A percentile compares a stretch with the other conserved stretches of the same genome.
Evolutionary conservation across 2,113 vertebrate species (phyloP).

Genomic region (Oplegnathus fasciatus): DNA sequence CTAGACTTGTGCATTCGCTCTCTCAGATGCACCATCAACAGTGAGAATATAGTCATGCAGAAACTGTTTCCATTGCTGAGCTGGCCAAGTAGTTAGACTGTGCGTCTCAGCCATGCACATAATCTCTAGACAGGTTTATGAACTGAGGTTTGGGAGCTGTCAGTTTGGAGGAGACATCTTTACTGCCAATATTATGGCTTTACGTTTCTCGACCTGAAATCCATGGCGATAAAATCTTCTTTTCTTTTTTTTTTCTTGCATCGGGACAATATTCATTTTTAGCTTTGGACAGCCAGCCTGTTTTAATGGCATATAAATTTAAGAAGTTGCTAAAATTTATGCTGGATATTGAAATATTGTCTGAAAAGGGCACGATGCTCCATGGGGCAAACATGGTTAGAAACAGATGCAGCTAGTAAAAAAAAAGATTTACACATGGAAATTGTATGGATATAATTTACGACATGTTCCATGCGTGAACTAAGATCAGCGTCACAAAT

Average conservation of each 20-base stretch:
- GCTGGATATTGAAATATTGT: conserved; percentile 38
- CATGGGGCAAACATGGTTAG: conserved; percentile 14
- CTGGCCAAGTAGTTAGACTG: conserved; percentile 68
- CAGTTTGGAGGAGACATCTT: conserved; percentile 81
- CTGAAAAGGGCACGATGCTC: conserved; percentile 9
- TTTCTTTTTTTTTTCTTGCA: conserved; percentile 20
- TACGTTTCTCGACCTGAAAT: conserved; percentile 60
- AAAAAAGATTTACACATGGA: conserved; percentile 58
- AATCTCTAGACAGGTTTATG: conserved; percentile 84
- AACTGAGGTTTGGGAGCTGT: conserved; percentile 81
- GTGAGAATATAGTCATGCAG: conserved; percentile 54
- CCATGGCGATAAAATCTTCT: conserved; percentile 33
- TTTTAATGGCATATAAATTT: conserved; percentile 32
- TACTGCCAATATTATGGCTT: conserved; percentile 75
- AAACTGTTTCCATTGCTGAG: conserved; percentile 66
- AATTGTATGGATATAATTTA: conserved; percentile 65
- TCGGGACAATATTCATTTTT: conserved; percentile 8
- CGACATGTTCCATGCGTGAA: conserved; percentile 53
- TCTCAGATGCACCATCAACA: conserved; percentile 67
- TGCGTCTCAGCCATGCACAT: conserved; percentile 69
- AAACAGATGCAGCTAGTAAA: conserved; percentile 60
- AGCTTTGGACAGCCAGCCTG: neutral
- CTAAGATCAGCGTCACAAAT: conserved; percentile 45
- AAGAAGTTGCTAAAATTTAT: conserved; percentile 23
- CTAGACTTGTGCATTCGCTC: conserved; percentile 22